Conservation (phyloP, 2,797 vertebrate genomes). For the Zalophus californianus region DNA sequence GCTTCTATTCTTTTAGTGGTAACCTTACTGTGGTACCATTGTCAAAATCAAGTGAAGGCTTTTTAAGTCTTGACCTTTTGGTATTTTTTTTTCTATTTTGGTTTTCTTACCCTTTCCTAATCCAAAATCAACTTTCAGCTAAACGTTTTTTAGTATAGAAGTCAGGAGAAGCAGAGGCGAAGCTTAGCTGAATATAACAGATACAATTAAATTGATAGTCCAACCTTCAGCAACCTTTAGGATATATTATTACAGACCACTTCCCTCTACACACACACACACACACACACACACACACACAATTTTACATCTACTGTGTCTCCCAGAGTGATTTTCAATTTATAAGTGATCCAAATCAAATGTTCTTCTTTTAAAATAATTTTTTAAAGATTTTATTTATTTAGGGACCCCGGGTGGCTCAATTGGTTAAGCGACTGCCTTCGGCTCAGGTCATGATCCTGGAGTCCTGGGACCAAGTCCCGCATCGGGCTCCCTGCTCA, state of each 20-base stretch:
- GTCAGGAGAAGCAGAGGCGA: conserved; percentile 44
- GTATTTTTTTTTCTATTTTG: conserved; percentile 50
- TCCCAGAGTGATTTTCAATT: background rate
- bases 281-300: background rate
- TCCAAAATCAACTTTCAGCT: conserved; percentile 19
- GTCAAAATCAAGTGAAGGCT: conserved; percentile 38
- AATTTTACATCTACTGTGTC: background rate
- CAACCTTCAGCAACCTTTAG: background rate
- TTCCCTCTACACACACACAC: background rate
- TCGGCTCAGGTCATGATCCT: too few relatives aligned
- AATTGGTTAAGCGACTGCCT: too few relatives aligned
- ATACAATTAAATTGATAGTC: background rate
- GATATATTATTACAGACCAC: background rate
- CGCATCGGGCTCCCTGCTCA: too few relatives aligned
- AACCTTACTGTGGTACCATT: background rate
- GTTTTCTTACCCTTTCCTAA: conserved; percentile 48
- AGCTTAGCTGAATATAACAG: conserved; percentile 20
- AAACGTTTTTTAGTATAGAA: conserved; percentile 39
- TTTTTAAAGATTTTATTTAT: background rate
- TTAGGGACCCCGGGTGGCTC: too few relatives aligned
- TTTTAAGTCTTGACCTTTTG: conserved; percentile 13
- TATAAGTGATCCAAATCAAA: background rate
- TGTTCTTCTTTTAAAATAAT: background rate
- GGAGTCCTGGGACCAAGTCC: too few relatives aligned
- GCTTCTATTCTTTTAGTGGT: background rate